A percentile compares a stretch with the other conserved stretches of the same genome.
These are phyloP conservation scores for Eristalinus aeneus DNA, from an alignment of 2,888 invertebrate genomes.

Conservation along the genomic window DNA sequence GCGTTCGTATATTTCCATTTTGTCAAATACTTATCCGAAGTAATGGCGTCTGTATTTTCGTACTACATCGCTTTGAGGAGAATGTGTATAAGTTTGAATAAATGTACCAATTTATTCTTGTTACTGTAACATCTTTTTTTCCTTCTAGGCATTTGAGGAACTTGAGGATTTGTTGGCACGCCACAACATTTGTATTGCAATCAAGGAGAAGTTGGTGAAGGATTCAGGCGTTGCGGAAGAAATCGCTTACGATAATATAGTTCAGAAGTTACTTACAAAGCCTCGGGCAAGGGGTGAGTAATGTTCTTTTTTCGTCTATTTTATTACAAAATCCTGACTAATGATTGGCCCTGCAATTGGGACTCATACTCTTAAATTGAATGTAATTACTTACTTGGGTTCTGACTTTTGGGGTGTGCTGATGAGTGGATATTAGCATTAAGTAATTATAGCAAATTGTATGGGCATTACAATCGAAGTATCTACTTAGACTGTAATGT, in stretches of 20 bases:
- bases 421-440: background rate
- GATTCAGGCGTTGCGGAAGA: constrained; percentile 97
- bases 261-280: constrained; percentile 91
- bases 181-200: constrained; percentile 94
- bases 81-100: constrained; percentile 2
- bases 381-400: background rate
- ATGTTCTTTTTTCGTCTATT: background rate
- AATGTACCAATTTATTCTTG: constrained; percentile 24
- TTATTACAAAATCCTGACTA: constrained; percentile 2
- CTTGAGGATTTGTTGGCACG: constrained; percentile 91
- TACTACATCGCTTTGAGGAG: background rate
- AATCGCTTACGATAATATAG: constrained; percentile 92
- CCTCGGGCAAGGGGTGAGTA: constrained; percentile 92
- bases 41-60: background rate
- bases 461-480: background rate
- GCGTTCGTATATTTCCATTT: background rate
- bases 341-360: background rate
- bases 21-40: background rate
- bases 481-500: background rate
- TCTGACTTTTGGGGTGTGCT: background rate
- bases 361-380: background rate
- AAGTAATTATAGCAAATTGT: background rate
- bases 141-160: constrained; percentile 93
- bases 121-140: constrained; percentile 13
- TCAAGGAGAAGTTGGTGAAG: constrained; percentile 96